A percentile compares a stretch with the other conserved stretches of the same genome.
These are phyloP conservation scores for Drosophila nigromelanica DNA, from an alignment of 1,140 invertebrate species.

Conservation along the genomic window DNA sequence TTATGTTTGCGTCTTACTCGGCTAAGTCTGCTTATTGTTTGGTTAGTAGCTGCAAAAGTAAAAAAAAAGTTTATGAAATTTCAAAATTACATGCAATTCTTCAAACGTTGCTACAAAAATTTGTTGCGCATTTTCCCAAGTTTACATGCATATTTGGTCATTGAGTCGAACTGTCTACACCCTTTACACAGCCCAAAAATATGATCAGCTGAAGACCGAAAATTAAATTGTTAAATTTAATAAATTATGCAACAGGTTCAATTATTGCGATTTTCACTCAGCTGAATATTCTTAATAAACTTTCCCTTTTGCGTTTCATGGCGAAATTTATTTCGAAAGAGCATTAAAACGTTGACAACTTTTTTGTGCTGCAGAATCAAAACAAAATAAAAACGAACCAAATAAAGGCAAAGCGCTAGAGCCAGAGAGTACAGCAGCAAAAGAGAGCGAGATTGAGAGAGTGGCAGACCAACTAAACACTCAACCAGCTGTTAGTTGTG, in stretches of 20 bases:
- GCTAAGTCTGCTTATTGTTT: background rate
- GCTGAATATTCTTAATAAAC: constrained; percentile 1
- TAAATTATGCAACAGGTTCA: background rate
- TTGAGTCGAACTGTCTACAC: constrained; percentile 21
- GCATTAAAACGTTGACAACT: constrained; percentile 23
- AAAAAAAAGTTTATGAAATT: constrained; percentile 43
- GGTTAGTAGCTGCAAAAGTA: constrained; percentile 54
- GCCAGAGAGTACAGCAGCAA: constrained; percentile 30
- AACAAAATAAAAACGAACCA: constrained; percentile 65
- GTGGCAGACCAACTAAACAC: constrained; percentile 17
- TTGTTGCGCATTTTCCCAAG: constrained; percentile 60
- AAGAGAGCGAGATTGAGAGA: constrained; percentile 22
- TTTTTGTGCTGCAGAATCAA: constrained; percentile 49
- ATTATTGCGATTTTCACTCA: background rate
- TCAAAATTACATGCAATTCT: constrained; percentile 56
- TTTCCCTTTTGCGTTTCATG: background rate
- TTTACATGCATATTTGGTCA: constrained; percentile 2
- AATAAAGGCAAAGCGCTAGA: constrained; percentile 49
- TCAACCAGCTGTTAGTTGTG: constrained; percentile 65
- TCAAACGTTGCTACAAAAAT: constrained; percentile 41
- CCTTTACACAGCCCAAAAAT: background rate
- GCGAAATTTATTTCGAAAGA: constrained; percentile 3
- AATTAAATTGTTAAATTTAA: background rate
- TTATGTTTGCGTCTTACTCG: constrained; percentile 6
- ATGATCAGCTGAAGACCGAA: background rate